A percentile compares a stretch with the other conserved stretches of the same genome.
Evolutionary conservation across 2,888 invertebrate genomes (phyloP).

Genomic region (Sesia bembeciformis): DNA sequence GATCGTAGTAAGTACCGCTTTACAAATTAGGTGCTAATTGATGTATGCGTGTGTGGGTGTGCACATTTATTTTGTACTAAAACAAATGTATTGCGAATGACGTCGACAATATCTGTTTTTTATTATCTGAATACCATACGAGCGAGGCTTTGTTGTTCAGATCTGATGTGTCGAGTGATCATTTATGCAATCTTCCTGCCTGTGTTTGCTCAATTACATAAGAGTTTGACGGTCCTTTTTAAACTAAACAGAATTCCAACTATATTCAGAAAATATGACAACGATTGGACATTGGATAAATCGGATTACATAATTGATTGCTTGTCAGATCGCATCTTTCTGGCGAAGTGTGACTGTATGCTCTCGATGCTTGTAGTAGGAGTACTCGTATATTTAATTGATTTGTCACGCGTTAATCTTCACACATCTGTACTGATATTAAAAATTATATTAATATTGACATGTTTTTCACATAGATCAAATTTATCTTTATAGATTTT

Average conservation of each 20-base stretch:
- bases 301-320: neutral
- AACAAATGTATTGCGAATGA: slow-evolving; percentile 52
- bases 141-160: neutral
- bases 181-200: too few relatives aligned
- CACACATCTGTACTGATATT: neutral
- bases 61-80: slow-evolving; percentile 50
- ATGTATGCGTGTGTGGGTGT: slow-evolving; percentile 51
- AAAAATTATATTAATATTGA: neutral
- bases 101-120: slow-evolving; percentile 63
- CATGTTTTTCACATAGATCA: slow-evolving; percentile 1
- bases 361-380: neutral
- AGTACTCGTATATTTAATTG: neutral
- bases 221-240: too few relatives aligned
- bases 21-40: slow-evolving; percentile 67
- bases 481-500: slow-evolving; percentile 12
- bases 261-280: too few relatives aligned
- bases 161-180: neutral
- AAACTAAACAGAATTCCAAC: too few relatives aligned
- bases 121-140: slow-evolving; percentile 13
- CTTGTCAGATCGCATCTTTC: neutral
- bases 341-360: neutral
- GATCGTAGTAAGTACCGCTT: slow-evolving; percentile 51
- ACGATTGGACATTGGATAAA: too few relatives aligned
- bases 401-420: neutral
- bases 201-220: too few relatives aligned